Base-by-base conservation (phyloP, 2,113 vertebrate species). In the Leptocoma aspasia region DNA sequence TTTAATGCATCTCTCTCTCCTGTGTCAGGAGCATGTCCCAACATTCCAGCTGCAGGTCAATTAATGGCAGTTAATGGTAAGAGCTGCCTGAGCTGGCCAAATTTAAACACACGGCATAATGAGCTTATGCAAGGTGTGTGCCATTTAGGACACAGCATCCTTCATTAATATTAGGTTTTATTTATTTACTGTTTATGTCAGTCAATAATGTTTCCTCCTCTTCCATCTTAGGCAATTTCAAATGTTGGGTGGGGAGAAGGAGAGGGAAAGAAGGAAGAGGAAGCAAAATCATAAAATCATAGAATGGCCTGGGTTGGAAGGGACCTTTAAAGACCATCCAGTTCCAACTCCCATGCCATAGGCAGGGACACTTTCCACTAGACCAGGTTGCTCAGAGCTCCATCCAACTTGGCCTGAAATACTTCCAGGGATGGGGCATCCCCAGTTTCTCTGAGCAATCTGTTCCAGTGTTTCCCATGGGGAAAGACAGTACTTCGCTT, bases 241-340 rank as follows among this genome's bases (percentile, higher is more conserved):
- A 42, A 50, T 15, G 17, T 4, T 28, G 12, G 0, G 0, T 0
- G 4, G 8, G 17, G 2, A 6, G 21, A 45, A 41, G 15, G 22
- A 86, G 18, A 45, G 12, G 15, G 9, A 21, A 53, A 41, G 10
- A 56, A 20, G 27, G 17, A 60, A 61, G 20, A 42, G 1, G 5
- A 39, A 64, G 10, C 9, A 76, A 30, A 39, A 54, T 35, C 47
- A 61, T 70, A 61, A 45, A 70, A 70, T 61, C 24, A 63, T 13
- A 82, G 15, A 61, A 69, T 49, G 22, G 41, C 26, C 41, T 69
- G 26, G 21, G 4, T 54, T 90, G n/a, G 8, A 49, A 77, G 31
- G 18, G 12, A 69, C 30, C 10, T 69, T 63, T 61, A 76, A 54
- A 49, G 35, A 70, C 23, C 10, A 77, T 12, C 18, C 33, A 23